A percentile compares a stretch with the other conserved stretches of the same genome.
phyloP scores from a whole-genome alignment of 2,797 vertebrate genomes.

The Notolabrus celidotus region DNA sequence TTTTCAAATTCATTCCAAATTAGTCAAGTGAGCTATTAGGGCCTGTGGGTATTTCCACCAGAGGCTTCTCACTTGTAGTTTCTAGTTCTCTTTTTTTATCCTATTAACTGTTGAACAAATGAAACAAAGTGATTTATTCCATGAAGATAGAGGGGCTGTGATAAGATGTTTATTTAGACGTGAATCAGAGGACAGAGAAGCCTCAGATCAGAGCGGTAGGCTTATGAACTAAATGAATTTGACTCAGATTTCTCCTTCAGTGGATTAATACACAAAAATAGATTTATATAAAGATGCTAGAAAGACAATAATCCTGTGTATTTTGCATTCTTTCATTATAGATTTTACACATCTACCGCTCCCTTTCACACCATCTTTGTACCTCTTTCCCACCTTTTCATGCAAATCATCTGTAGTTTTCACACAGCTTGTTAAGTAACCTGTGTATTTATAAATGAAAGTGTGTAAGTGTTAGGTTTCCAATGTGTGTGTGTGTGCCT shows the following conservation, averaged over 20 bases:
- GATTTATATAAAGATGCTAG: conserved; percentile 22
- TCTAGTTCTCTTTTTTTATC: conserved; percentile 24
- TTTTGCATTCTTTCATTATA: conserved; percentile 14
- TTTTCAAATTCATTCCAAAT: conserved; percentile 82
- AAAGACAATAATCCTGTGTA: conserved; percentile 1
- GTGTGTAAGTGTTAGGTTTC: conserved; percentile 3
- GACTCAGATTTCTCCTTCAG: conserved; percentile 59
- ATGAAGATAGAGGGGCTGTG: conserved; percentile 30
- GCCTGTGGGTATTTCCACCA: conserved; percentile 71
- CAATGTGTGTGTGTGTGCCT: conserved; percentile 50
- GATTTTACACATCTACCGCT: conserved; percentile 1
- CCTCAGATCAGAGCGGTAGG: conserved; percentile 53
- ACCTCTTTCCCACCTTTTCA: conserved; percentile 11
- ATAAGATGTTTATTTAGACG: conserved; percentile 62
- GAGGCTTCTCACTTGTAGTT: conserved; percentile 51
- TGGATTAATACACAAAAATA: conserved; percentile 59
- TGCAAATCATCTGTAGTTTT: conserved; percentile 14
- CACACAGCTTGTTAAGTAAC: conserved; percentile 35
- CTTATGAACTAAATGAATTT: conserved; percentile 65
- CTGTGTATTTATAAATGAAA: conserved; percentile 33
- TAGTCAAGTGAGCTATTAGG: conserved; percentile 81
- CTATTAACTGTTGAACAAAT: conserved; percentile 36
- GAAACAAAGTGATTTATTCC: conserved; percentile 57
- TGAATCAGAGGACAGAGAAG: conserved; percentile 61
- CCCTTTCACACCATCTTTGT: not conserved